Conservation (phyloP, 2,888 invertebrate species). For the Poecilobothrus nobilitatus region DNA sequence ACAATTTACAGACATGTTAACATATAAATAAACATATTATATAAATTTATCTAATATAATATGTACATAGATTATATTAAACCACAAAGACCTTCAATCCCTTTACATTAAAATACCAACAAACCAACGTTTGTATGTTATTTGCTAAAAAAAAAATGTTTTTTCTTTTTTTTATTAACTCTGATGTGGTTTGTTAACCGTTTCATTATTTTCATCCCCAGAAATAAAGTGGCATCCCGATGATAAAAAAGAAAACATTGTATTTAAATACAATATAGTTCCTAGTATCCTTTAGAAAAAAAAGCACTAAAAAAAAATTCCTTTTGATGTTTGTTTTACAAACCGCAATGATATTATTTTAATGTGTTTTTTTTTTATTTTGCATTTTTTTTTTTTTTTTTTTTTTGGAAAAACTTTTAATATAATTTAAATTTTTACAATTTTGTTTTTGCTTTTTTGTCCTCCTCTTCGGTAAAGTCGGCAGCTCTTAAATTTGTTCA, state of each 20-base stretch:
- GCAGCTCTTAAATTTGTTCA: too few species aligned
- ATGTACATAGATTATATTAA: too few species aligned
- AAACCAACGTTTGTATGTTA: too few species aligned
- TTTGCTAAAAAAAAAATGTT: too few species aligned
- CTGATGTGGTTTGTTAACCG: constrained; percentile 6
- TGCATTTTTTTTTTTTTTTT: too few species aligned
- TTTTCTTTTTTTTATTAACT: background rate
- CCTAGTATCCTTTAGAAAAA: background rate
- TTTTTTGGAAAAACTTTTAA: background rate
- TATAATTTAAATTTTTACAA: background rate
- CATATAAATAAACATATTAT: too few species aligned
- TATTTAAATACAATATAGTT: too few species aligned
- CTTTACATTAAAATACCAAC: too few species aligned
- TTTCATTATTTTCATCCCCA: background rate
- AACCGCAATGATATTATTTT: background rate
- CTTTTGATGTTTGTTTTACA: constrained; percentile 1
- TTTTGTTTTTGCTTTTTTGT: background rate
- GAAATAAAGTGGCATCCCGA: constrained; percentile 1
- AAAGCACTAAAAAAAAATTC: background rate
- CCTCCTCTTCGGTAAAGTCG: background rate
- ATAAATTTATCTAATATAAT: too few species aligned
- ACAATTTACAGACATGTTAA: too few species aligned
- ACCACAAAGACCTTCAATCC: too few species aligned
- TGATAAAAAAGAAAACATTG: background rate
- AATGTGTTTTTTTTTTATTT: background rate